A percentile compares a stretch with the other conserved stretches of the same genome.
These are phyloP conservation scores for Tolypeutes matacus DNA, from an alignment of 2,797 vertebrate genomes.

Conservation along the genomic window DNA sequence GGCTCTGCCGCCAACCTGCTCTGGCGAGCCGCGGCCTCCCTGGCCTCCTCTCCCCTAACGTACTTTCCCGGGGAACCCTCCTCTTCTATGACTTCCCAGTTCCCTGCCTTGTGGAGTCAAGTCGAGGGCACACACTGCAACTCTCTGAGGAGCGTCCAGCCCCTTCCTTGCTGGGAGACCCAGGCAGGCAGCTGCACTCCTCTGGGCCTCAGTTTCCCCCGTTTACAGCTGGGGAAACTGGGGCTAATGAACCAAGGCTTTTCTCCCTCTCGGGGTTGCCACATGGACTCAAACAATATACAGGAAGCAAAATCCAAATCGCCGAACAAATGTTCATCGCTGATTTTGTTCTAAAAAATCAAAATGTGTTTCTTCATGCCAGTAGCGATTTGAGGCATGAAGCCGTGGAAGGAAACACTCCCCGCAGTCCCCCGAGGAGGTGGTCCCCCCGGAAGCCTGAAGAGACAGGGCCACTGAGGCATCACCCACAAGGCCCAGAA, in stretches of 20 bases:
- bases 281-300: too few species aligned
- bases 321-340: background rate
- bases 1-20: background rate
- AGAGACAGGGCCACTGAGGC: background rate
- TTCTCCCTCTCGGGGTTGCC: background rate
- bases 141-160: background rate
- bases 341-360: too few species aligned
- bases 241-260: background rate
- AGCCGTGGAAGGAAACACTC: accelerated
- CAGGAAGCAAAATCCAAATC: background rate
- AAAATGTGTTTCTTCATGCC: too few species aligned
- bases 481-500: background rate
- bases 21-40: background rate
- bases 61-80: background rate
- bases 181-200: background rate
- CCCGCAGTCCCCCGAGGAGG: background rate
- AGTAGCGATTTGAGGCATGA: background rate
- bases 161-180: background rate
- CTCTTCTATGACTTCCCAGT: background rate
- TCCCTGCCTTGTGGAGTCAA: too few species aligned
- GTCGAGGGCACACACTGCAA: background rate
- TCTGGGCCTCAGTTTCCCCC: background rate
- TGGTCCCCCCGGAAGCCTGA: background rate
- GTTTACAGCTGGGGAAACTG: too few species aligned
- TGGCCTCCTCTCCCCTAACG: background rate